Evolutionary conservation across 1,140 invertebrate genomes (phyloP).

Genomic region (Pseudomyrmex gracilis): DNA sequence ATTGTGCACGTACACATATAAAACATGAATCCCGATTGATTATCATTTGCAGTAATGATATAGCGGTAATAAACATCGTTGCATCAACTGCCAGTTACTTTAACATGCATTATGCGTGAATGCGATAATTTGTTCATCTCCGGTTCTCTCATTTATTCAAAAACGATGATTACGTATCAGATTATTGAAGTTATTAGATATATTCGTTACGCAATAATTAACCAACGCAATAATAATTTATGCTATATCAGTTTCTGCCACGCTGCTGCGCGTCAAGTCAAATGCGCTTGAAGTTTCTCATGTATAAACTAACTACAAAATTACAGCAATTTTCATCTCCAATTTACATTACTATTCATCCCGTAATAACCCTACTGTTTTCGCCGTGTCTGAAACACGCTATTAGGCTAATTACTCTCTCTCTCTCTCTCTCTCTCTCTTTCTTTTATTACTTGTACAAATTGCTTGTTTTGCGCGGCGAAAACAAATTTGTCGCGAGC

Average conservation of each 20-base stretch:
- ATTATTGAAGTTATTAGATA: neutral
- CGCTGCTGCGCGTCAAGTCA: neutral
- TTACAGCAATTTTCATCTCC: constrained; percentile 6
- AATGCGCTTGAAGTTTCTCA: neutral
- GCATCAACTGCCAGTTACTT: too few relatives aligned
- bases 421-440: neutral
- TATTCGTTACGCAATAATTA: constrained; percentile 6
- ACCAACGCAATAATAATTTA: neutral
- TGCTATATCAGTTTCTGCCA: neutral
- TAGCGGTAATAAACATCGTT: too few relatives aligned
- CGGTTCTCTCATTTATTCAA: too few relatives aligned
- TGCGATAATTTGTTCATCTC: too few relatives aligned
- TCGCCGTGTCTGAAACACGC: too few relatives aligned
- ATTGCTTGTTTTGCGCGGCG: neutral
- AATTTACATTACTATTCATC: neutral
- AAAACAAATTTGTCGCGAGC: neutral
- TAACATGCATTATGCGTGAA: too few relatives aligned
- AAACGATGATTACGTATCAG: too few relatives aligned
- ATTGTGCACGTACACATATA: too few relatives aligned
- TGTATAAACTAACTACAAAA: neutral
- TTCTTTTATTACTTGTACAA: neutral
- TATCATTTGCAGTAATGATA: too few relatives aligned
- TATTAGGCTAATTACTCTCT: neutral
- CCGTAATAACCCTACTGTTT: neutral
- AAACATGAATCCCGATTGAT: too few relatives aligned